Evolutionary conservation across 2,888 invertebrate species (phyloP), one percentile per base, ranked within the genome.

Genomic region (Sympetrum striolatum): DNA sequence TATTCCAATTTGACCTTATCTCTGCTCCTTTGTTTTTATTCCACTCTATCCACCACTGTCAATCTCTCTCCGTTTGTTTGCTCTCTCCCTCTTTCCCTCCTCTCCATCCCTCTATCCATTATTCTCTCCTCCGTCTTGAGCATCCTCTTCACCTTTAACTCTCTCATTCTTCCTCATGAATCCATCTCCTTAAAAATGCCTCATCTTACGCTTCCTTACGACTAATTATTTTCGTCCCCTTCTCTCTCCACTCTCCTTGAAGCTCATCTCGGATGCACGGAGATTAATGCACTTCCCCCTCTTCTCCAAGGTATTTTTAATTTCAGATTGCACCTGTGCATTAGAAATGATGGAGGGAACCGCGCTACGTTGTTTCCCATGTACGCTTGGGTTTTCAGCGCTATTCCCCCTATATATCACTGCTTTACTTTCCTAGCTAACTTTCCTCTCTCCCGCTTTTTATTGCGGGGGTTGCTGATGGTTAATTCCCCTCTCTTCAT

Each of bases 201-300:
- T 31, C 48, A 12, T n/a, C 81, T 12, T 44, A 4, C 48, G n/a
- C 48, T 35, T 44, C 53, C 31, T 82, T 58, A 35, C 31, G 82
- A 31, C 82, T 82, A 82, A 82, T 82, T 82, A 82, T 82, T 25
- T 31, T 31, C 73, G 25, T n/a, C 73, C 25, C n/a, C 53, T 35
- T 31, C 53, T 53, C 35, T 31, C 58, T 58, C 58, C 44, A 25
- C 31, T 53, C 37, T 35, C 53, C 53, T 31, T 0, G 53, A 53
- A 35, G 31, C 64, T 64, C 64, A 64, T 73, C 73, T 73, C 73
- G 31, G 12, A 73, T 73, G 73, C 73, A 73, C 31, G 25, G 73
- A 64, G 86, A 86, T 86, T 86, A 60, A 86, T 86, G 86, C 64
- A 58, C 58, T 86, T 31, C n/a, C 31, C 35, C 60, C 12, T 73